phyloP scores from a whole-genome alignment of 1,140 invertebrate species.

The Nixonia krombeini region DNA sequence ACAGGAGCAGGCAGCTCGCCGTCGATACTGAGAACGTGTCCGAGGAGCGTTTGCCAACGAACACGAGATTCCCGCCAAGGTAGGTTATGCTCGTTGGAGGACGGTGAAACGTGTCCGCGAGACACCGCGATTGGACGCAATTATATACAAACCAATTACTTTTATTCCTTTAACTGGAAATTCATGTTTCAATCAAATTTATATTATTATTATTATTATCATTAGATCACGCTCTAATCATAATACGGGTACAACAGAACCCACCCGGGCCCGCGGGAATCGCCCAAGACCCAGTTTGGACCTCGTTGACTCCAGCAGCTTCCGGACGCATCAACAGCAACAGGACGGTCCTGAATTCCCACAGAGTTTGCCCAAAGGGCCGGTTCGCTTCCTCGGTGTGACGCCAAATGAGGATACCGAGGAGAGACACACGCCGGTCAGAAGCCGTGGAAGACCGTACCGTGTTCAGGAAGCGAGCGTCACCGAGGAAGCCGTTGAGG shows the following conservation, averaged over 20 bases:
- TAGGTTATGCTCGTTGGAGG: no score
- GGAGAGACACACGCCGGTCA: slow-evolving; percentile 44
- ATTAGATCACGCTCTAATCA: slow-evolving; percentile 64
- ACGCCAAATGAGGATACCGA: slow-evolving; percentile 74
- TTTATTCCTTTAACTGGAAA: no score
- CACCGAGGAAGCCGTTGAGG: slow-evolving; percentile 53
- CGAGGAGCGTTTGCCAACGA: slow-evolving; percentile 80
- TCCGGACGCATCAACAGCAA: slow-evolving; percentile 82
- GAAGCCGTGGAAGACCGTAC: slow-evolving; percentile 55
- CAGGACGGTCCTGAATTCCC: slow-evolving; percentile 74
- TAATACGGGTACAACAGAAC: slow-evolving; percentile 64
- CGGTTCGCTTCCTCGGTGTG: slow-evolving; percentile 74
- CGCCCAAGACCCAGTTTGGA: slow-evolving; percentile 80
- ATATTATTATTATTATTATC: slow-evolving; percentile 14
- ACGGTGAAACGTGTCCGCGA: no score
- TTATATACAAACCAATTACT: no score
- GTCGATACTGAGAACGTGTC: slow-evolving; percentile 65
- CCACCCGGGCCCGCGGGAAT: slow-evolving; percentile 71
- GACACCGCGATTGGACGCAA: no score
- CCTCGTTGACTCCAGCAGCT: slow-evolving; percentile 83
- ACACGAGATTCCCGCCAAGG: slow-evolving; percentile 84
- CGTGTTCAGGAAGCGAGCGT: slow-evolving; percentile 53
- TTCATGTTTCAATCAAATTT: no score
- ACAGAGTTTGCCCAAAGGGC: slow-evolving; percentile 71
- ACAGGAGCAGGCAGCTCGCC: slow-evolving; percentile 74